Percentiles rank a stretch among this genome's conserved stretches.
phyloP scores from a whole-genome alignment of 2,113 vertebrate genomes.

The Dromas ardeola region DNA sequence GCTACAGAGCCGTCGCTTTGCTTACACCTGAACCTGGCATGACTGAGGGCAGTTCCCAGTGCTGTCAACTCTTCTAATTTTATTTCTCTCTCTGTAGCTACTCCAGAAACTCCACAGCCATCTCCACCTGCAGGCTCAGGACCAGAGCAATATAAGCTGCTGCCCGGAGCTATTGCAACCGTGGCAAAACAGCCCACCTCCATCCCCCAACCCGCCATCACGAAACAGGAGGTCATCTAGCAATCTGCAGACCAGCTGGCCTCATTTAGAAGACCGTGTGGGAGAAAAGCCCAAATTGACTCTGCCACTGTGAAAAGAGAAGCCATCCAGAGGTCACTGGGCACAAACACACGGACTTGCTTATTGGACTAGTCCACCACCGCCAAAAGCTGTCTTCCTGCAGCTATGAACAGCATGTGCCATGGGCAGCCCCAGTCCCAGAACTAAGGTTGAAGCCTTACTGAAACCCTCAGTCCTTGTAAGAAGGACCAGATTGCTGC shows the following conservation, averaged over 20 bases:
- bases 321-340: constrained; percentile 5
- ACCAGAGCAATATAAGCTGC: constrained; percentile 94
- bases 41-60: background rate
- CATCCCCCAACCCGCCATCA: constrained; percentile 91
- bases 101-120: constrained; percentile 96
- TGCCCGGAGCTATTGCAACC: constrained; percentile 89
- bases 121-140: constrained; percentile 91
- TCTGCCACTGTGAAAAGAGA: constrained; percentile 45
- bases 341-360: background rate
- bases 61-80: background rate
- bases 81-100: constrained; percentile 81
- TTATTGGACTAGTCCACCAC: background rate
- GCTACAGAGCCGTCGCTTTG: background rate
- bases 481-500: background rate
- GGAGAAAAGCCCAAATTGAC: background rate
- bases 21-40: background rate
- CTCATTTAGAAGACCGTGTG: background rate
- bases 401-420: background rate
- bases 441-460: constrained; percentile 4
- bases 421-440: background rate
- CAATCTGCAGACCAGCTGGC: background rate
- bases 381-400: constrained; percentile 13
- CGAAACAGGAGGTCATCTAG: constrained; percentile 97
- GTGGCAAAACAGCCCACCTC: constrained; percentile 90
- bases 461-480: background rate